These are phyloP conservation scores for Oryzias sinensis DNA, from an alignment of 2,797 vertebrate genomes.

Conservation along the genomic window DNA sequence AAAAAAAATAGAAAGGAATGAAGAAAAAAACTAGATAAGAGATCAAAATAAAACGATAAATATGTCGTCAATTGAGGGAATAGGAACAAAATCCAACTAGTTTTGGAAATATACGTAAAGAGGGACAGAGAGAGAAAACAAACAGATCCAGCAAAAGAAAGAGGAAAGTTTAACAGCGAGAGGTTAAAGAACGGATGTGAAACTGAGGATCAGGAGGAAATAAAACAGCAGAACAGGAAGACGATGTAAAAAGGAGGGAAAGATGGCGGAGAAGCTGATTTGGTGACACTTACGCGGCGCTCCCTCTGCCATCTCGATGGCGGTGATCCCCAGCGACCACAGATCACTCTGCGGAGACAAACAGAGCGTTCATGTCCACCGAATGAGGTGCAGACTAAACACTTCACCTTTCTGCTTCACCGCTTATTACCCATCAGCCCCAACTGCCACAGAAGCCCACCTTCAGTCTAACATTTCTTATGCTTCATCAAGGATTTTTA, in stretches of 20 bases:
- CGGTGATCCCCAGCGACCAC: constrained; percentile 97
- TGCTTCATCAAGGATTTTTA: background rate
- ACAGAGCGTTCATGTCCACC: constrained; percentile 28
- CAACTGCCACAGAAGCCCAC: background rate
- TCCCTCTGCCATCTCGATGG: constrained; percentile 97
- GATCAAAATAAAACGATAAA: too few species aligned
- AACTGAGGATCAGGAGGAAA: background rate
- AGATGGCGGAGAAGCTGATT: constrained; percentile 13
- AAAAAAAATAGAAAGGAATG: too few species aligned
- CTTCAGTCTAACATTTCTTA: background rate
- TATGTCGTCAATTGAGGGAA: too few species aligned
- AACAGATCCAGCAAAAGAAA: too few species aligned
- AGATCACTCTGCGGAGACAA: constrained; percentile 86
- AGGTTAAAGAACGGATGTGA: too few species aligned
- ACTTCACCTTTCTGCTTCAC: constrained; percentile 3
- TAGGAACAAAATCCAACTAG: too few species aligned
- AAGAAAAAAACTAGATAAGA: background rate
- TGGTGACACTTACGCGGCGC: constrained; percentile 88
- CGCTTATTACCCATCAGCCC: constrained; percentile 28
- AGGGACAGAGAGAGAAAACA: too few species aligned
- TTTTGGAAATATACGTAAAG: too few species aligned
- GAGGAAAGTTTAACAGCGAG: too few species aligned
- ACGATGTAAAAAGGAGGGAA: background rate
- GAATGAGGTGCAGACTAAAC: constrained; percentile 25
- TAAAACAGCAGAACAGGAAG: background rate